phyloP scores from a whole-genome alignment of 92 coral and sea anemone species.

The Palythoa grandis region DNA sequence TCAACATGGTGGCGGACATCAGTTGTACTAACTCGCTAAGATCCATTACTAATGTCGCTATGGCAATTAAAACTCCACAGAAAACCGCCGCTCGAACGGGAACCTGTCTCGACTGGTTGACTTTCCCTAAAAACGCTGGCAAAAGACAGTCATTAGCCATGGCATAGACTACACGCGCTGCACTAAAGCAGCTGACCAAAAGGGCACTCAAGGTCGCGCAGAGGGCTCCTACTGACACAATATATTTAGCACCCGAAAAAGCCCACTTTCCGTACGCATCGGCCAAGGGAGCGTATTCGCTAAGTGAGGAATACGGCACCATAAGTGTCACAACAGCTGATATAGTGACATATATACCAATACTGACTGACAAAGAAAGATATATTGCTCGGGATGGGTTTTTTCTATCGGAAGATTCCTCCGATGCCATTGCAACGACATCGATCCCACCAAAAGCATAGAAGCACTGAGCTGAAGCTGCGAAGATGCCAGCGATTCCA shows the following conservation, averaged over 20 bases:
- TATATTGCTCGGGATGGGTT: slow-evolving; percentile 66
- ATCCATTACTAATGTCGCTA: slow-evolving; percentile 70
- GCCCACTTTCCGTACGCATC: slow-evolving; percentile 68
- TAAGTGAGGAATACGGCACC: slow-evolving; percentile 68
- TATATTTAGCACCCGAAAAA: slow-evolving; percentile 67
- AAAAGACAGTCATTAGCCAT: slow-evolving; percentile 86
- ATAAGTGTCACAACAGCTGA: slow-evolving; percentile 68
- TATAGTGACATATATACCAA: slow-evolving; percentile 59
- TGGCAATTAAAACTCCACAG: slow-evolving; percentile 60
- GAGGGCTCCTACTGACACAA: slow-evolving; percentile 80
- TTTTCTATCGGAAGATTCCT: slow-evolving; percentile 65
- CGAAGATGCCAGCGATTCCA: slow-evolving; percentile 72
- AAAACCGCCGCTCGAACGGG: slow-evolving; percentile 72
- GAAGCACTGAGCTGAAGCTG: slow-evolving; percentile 81
- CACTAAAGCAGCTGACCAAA: slow-evolving; percentile 64
- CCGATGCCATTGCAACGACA: slow-evolving; percentile 76
- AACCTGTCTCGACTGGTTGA: slow-evolving; percentile 61
- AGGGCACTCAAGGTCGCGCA: slow-evolving; percentile 73
- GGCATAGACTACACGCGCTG: slow-evolving; percentile 81
- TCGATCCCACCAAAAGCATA: slow-evolving; percentile 81
- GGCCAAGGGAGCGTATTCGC: slow-evolving; percentile 72
- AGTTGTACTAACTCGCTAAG: slow-evolving; percentile 68
- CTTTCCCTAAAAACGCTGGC: slow-evolving; percentile 60
- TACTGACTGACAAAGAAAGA: slow-evolving; percentile 57
- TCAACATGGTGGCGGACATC: slow-evolving; percentile 62